Percentiles rank a stretch among this genome's conserved stretches.
phyloP scores from a whole-genome alignment of 2,797 vertebrate genomes.

The Siniperca obscura region DNA sequence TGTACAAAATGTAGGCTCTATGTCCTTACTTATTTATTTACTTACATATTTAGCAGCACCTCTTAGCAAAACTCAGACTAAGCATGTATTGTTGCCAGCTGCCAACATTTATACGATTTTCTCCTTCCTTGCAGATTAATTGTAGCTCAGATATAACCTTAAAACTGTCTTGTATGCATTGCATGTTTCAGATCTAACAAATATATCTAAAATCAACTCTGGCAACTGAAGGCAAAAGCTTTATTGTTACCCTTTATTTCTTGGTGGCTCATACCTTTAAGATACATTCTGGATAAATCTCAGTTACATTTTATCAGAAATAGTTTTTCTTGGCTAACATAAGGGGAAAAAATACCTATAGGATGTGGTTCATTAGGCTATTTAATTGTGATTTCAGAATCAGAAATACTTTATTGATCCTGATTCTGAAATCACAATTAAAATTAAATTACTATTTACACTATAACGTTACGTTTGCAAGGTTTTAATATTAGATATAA shows the following conservation, averaged over 20 bases:
- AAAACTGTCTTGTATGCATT: too few species aligned
- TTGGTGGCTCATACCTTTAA: background rate
- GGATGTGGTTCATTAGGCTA: too few species aligned
- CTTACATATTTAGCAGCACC: background rate
- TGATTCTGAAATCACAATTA: too few species aligned
- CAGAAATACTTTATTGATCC: too few species aligned
- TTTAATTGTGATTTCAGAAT: background rate
- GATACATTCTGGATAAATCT: too few species aligned
- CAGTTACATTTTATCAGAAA: background rate
- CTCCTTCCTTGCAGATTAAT: background rate
- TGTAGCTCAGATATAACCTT: fast-evolving
- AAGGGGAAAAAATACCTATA: fast-evolving
- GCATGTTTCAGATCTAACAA: background rate
- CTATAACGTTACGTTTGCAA: too few species aligned
- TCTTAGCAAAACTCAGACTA: background rate
- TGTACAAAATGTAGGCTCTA: background rate
- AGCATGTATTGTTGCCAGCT: background rate
- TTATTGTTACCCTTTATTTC: too few species aligned
- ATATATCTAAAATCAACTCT: too few species aligned
- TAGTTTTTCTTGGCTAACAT: background rate
- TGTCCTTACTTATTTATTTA: too few species aligned
- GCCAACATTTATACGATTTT: background rate
- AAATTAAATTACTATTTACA: too few species aligned
- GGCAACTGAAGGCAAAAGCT: background rate
- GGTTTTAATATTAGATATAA: background rate